Evolutionary conservation across 2,113 vertebrate genomes (phyloP).

Genomic region (Lathamus discolor): DNA sequence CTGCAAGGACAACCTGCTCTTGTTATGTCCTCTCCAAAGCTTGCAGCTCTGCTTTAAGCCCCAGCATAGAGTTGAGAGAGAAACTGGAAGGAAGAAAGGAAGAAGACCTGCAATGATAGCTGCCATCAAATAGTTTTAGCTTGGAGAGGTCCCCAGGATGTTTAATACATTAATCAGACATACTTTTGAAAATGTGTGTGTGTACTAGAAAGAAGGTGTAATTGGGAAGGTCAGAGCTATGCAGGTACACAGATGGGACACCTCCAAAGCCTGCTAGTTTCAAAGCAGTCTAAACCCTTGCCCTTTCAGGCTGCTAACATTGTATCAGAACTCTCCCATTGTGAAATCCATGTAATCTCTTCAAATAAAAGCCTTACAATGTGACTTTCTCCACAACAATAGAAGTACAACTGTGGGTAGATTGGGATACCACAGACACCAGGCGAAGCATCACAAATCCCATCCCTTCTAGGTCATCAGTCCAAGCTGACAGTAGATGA

Average conservation of each 20-base stretch:
- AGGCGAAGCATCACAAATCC: neutral
- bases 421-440: neutral
- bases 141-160: constrained; percentile 2
- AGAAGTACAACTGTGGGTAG: neutral
- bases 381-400: neutral
- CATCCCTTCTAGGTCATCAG: neutral
- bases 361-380: neutral
- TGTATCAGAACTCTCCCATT: neutral
- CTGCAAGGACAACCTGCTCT: neutral
- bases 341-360: neutral
- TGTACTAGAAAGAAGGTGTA: constrained; percentile 35
- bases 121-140: neutral
- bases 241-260: neutral
- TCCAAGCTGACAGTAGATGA: neutral
- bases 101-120: neutral
- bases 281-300: neutral
- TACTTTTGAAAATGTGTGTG: constrained; percentile 12
- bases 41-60: neutral
- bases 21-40: neutral
- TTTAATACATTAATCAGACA: constrained; percentile 41
- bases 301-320: neutral
- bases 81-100: neutral
- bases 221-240: neutral
- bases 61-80: neutral
- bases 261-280: neutral